Percentiles rank a stretch among this genome's conserved stretches.
Evolutionary conservation across 2,113 vertebrate genomes (phyloP).

Genomic region (rabbit (Oryctolagus cuniculus)): mOryCun1.1 NC_091451.1:17042501-17043000

Average conservation of each 20-base stretch:
- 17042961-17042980: constrained; percentile 1
- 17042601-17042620: not conserved
- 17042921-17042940: not conserved
- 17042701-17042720: not conserved
- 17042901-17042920: not conserved
- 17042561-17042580: not conserved
- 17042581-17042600: not conserved
- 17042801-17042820: not conserved
- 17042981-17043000: constrained; percentile 26
- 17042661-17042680: not conserved
- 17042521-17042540: constrained; percentile 20
- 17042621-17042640: not conserved
- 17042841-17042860: constrained; percentile 51
- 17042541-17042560: not conserved
- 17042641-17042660: constrained; percentile 14
- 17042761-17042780: constrained; percentile 30
- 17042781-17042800: not conserved
- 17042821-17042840: constrained; percentile 57
- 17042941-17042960: constrained; percentile 13
- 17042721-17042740: constrained; percentile 1
- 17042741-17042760: not conserved
- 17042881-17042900: constrained; percentile 23
- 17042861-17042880: constrained; percentile 24
- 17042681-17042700: not conserved
- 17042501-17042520: not conserved